Percentiles rank a stretch among this genome's conserved stretches.
These are phyloP conservation scores for Scolopax rusticola DNA, from an alignment of 2,797 vertebrate species.

Conservation along the genomic window DNA sequence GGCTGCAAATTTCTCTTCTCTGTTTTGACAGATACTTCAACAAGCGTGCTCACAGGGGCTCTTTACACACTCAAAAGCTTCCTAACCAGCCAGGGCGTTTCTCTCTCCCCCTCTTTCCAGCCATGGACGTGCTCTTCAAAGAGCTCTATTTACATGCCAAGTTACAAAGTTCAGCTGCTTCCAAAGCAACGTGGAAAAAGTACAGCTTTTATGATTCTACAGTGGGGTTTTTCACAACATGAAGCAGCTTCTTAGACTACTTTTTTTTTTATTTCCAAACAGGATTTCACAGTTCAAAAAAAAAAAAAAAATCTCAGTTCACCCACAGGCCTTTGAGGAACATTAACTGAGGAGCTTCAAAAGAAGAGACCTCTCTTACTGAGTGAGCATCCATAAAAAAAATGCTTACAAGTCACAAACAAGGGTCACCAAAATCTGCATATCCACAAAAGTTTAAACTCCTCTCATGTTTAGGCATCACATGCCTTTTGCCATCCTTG, in stretches of 20 bases:
- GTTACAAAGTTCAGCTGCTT: constrained; percentile 66
- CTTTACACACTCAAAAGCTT: neutral
- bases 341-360: neutral
- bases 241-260: constrained; percentile 10
- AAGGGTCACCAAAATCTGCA: neutral
- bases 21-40: neutral
- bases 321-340: constrained; percentile 15
- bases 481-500: neutral
- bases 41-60: neutral
- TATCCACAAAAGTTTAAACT: neutral
- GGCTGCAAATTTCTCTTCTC: neutral
- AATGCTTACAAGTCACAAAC: neutral
- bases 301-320: neutral
- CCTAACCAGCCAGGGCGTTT: neutral
- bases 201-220: constrained; percentile 55
- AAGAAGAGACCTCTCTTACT: neutral
- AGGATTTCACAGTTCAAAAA: neutral
- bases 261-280: neutral
- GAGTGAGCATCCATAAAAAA: neutral
- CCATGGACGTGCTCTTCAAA: constrained; percentile 29
- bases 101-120: constrained; percentile 3
- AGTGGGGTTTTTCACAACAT: constrained; percentile 44
- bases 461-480: neutral
- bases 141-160: constrained; percentile 64
- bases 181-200: constrained; percentile 48